Base-by-base conservation (phyloP, 2,888 invertebrate species). In the Suillia variegata region DNA sequence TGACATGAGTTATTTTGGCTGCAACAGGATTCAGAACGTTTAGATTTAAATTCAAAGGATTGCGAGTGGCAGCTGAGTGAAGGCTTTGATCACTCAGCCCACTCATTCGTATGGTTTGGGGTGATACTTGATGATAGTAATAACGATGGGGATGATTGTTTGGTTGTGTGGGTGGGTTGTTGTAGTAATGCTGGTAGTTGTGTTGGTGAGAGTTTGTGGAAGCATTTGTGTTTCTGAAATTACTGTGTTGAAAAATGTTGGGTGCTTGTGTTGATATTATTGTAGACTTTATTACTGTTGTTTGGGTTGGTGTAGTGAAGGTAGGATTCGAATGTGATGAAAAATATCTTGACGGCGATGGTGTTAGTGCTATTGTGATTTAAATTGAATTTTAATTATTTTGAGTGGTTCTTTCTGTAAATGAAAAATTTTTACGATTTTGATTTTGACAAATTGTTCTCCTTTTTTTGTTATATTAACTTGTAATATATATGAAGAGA, bases 1-100 rank as follows among this genome's bases (percentile, higher is more conserved):
- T 83, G 17, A 85, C 82, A 62, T 84, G 80, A 4, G 83, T 81
- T 58, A 85, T 81, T 79, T 85, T 84, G 61, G 79, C 85, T 64
- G 84, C 79, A 68, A 85, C 85, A 73, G 85, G 74, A 75, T 83
- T 82, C 65, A 84, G 73, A 58, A 83, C 26, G n/a, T 26, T 26
- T n/a, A 83, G 63, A 70, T 69, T 59, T 61, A 65, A 57, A 61
- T 64, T 62, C 61, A 61, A 62, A 60, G 56, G 61, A 60, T 68
- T 66, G 61, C 69, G 64, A 58, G 67, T 70, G 70, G 72, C 65
- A 70, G 73, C 57, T n/a, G n/a, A n/a, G n/a, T n/a, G n/a, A n/a
- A n/a, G n/a, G n/a, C n/a, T n/a, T n/a, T n/a, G n/a, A n/a, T n/a
- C n/a, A n/a, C n/a, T n/a, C n/a, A n/a, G n/a, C n/a, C n/a, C n/a